Evolutionary conservation across 2,113 vertebrate species (phyloP), one percentile per base, ranked within the genome.

Genomic region (Cyphomyrus plagiostoma): DNA sequence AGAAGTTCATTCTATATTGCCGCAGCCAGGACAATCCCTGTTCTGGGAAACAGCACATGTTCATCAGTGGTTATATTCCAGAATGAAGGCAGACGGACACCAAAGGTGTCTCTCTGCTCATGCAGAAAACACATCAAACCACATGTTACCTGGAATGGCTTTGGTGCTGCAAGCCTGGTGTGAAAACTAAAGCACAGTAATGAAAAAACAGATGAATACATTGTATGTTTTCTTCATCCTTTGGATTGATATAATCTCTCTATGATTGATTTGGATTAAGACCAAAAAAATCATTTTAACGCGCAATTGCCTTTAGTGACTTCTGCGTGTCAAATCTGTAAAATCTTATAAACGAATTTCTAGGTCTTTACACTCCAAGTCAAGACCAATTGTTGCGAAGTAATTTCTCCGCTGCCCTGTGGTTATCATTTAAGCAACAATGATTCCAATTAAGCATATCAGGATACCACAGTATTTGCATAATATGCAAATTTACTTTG

Each of bases 401-500:
- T 84, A 83, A 53, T 80, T 83, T 42, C 39, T 66, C 2, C 6
- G 3, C 8, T 89, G 39, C 39, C 88, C 89, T 84, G 26, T 62
- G 80, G 89, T 80, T 62, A 84, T 26, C 15, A 84, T 58, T 89
- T 89, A 48, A 70, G 56, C 45, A 86, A 89, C 89, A 86, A 85
- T 89, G 30, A 48, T 89, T 89, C 58, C 84, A 89, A 74, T 89
- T 86, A 89, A 48, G 42, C 84, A 86, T 89, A 86, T 86, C 82
- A 89, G 26, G 56, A 39, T 80, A 45, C 39, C 45, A 87, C 19
- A 87, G 26, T 49, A 87, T 77, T 87, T 52, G 50, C 58, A 90
- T 53, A 87, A 80, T 26, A 90, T 87, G 58, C 26, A 89, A 70
- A 74, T 86, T 85, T 86, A 1, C 5, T 8, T 21, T 35, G 58